phyloP scores from a whole-genome alignment of 2,797 vertebrate species.

The Xenentodon cancila region DNA sequence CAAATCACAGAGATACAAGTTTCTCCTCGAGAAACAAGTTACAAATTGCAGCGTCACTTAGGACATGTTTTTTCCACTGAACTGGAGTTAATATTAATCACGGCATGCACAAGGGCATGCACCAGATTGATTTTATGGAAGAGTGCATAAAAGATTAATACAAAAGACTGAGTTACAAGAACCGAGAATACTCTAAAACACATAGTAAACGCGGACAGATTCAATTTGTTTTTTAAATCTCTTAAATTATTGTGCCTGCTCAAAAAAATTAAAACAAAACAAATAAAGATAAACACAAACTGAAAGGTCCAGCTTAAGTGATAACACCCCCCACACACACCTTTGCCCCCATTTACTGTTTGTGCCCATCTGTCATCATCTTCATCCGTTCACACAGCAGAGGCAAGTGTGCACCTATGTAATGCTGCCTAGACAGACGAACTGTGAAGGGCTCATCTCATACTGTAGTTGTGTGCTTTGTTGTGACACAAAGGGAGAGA shows the following conservation, averaged over 20 bases:
- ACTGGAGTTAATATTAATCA: conserved; percentile 7
- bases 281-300: conserved; percentile 32
- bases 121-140: conserved; percentile 1
- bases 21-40: neutral
- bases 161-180: conserved; percentile 1
- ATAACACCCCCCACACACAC: conserved; percentile 1
- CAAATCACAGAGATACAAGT: conserved; percentile 1
- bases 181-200: conserved; percentile 27
- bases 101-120: neutral
- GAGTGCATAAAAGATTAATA: neutral
- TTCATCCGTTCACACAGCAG: conserved; percentile 40
- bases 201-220: conserved; percentile 36
- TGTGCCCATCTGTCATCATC: conserved; percentile 50
- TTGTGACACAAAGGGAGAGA: neutral
- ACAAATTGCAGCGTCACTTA: too few relatives aligned
- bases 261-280: conserved; percentile 40
- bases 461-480: conserved; percentile 5
- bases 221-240: conserved; percentile 33
- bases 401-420: conserved; percentile 22
- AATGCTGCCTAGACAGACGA: neutral
- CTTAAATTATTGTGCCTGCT: conserved; percentile 26
- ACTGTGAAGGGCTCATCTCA: conserved; percentile 9
- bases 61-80: neutral
- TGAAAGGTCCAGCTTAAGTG: conserved; percentile 42
- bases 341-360: conserved; percentile 2